Evolutionary conservation across 2,888 invertebrate genomes (phyloP).

Genomic region (Fragum sueziense): DNA sequence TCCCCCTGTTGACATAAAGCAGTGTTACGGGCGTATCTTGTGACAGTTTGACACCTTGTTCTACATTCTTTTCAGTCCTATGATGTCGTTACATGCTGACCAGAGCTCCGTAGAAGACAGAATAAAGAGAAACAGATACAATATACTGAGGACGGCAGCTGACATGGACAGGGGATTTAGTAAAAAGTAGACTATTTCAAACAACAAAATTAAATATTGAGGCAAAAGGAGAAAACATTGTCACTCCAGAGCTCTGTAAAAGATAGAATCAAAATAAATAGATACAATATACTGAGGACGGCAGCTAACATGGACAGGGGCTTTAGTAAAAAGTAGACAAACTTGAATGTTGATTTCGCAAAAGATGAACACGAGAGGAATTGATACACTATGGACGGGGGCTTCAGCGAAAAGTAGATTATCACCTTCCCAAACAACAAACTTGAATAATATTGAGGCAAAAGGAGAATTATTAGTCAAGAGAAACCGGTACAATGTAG

Average conservation of each 20-base stretch:
- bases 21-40: too few relatives aligned
- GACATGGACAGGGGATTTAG: slow-evolving; percentile 95
- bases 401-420: too few relatives aligned
- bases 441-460: too few relatives aligned
- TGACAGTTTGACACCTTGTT: too few relatives aligned
- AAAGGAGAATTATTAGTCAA: slow-evolving; percentile 88
- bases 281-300: slow-evolving; percentile 94
- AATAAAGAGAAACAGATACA: slow-evolving; percentile 93
- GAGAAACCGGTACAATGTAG: slow-evolving; percentile 94
- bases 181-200: slow-evolving; percentile 48
- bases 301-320: slow-evolving; percentile 91
- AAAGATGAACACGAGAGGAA: too few relatives aligned
- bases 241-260: slow-evolving; percentile 87
- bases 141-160: slow-evolving; percentile 91
- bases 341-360: too few relatives aligned
- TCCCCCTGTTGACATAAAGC: too few relatives aligned
- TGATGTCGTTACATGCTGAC: slow-evolving; percentile 87
- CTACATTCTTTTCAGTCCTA: slow-evolving; percentile 84
- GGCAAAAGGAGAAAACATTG: too few relatives aligned
- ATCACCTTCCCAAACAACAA: too few relatives aligned
- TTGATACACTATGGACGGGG: too few relatives aligned
- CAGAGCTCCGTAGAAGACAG: slow-evolving; percentile 90
- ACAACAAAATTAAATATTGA: too few relatives aligned
- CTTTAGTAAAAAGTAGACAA: slow-evolving; percentile 85
- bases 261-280: slow-evolving; percentile 92